These are phyloP conservation scores for Drosophila borborema DNA, from an alignment of 2,888 invertebrate genomes.

Conservation along the genomic window DNA sequence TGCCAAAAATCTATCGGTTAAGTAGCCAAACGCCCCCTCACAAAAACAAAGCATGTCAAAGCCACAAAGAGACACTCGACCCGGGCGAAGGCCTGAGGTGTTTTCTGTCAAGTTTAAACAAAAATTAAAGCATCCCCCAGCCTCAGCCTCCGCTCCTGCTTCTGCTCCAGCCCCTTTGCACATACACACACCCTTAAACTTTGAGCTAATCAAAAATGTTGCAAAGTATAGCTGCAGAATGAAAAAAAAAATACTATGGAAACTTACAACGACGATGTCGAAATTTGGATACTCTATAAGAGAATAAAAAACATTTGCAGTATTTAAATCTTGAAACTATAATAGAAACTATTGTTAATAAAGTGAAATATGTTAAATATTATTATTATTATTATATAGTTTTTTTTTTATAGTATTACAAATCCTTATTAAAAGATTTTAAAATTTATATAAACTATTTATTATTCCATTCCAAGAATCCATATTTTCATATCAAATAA, in stretches of 20 bases:
- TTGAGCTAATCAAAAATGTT: slow-evolving; percentile 74
- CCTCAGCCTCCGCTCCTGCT: neutral
- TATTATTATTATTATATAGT: no score
- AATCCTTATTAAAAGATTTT: no score
- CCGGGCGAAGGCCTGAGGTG: slow-evolving; percentile 68
- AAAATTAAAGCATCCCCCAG: slow-evolving; percentile 66
- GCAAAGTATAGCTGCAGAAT: slow-evolving; percentile 32
- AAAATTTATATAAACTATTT: no score
- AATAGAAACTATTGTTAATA: no score
- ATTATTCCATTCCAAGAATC: neutral
- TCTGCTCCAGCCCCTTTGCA: slow-evolving; percentile 10
- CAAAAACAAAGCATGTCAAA: slow-evolving; percentile 71
- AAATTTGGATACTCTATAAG: slow-evolving; percentile 34
- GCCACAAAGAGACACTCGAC: slow-evolving; percentile 77
- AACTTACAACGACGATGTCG: neutral
- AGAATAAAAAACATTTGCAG: neutral
- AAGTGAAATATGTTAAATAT: no score
- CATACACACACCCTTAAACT: slow-evolving; percentile 49
- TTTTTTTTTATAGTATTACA: no score
- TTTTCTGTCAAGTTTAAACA: slow-evolving; percentile 74
- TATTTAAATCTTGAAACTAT: no score
- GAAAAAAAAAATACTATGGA: slow-evolving; percentile 18
- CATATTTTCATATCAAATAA: neutral
- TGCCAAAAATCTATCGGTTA: slow-evolving; percentile 47
- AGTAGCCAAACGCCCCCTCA: slow-evolving; percentile 51